phyloP scores from a whole-genome alignment of 2,888 invertebrate species.

The Baccha elongata region DNA sequence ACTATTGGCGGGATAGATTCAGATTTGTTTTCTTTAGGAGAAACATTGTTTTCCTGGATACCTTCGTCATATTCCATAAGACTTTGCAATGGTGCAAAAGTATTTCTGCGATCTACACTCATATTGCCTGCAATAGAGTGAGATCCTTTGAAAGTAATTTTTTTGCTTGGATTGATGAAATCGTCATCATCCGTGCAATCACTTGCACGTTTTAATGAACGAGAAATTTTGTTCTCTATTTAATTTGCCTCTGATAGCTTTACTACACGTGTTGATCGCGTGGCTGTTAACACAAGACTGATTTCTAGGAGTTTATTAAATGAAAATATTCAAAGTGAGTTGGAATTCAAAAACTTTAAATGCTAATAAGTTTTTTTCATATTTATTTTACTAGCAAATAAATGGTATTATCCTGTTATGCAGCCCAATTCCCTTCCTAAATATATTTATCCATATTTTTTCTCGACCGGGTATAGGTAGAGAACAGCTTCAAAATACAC shows the following conservation, averaged over 20 bases:
- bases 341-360: too few relatives aligned
- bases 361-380: too few relatives aligned
- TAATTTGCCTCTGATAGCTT: slow-evolving; percentile 1
- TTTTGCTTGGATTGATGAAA: slow-evolving; percentile 18
- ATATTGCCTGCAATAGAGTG: not conserved
- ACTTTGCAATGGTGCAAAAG: slow-evolving; percentile 1
- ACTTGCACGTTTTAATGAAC: slow-evolving; percentile 26
- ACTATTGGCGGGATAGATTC: slow-evolving; percentile 10
- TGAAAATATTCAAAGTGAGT: too few relatives aligned
- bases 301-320: too few relatives aligned
- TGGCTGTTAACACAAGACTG: not conserved
- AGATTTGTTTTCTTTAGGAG: not conserved
- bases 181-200: slow-evolving; percentile 2
- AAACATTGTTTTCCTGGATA: slow-evolving; percentile 3
- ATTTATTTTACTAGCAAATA: too few relatives aligned
- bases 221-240: not conserved
- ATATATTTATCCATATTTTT: too few relatives aligned
- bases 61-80: slow-evolving; percentile 7
- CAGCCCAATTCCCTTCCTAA: too few relatives aligned
- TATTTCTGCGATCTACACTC: slow-evolving; percentile 19
- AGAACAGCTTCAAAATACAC: too few relatives aligned
- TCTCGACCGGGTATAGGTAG: too few relatives aligned
- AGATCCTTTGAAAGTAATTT: slow-evolving; percentile 13
- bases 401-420: too few relatives aligned
- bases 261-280: slow-evolving; percentile 7